Evolutionary conservation across 2,888 invertebrate genomes (phyloP), one percentile per base, ranked within the genome.

Genomic region (Apamea epomidion): DNA sequence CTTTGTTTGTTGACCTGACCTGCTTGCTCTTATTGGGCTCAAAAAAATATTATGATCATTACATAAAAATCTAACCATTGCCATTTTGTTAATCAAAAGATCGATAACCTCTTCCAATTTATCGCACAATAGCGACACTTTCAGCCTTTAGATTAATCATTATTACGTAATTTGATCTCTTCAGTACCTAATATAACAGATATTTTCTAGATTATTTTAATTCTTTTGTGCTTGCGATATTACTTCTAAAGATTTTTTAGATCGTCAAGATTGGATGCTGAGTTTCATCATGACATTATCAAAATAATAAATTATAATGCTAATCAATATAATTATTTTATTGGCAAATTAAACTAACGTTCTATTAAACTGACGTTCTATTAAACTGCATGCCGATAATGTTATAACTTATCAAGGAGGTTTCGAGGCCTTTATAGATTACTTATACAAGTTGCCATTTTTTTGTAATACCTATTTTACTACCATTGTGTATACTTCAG

Each of bases 41-140:
- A 29, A 37, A 75, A 72, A 18, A 73, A 42, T 62, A 58, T 42
- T 25, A 65, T 21, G 12, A 51, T 51, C 25, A 29, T 80, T 76
- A 70, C 67, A 67, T 86, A 86, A 86, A 25, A 62, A 5, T 62
- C 16, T 64, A 45, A 32, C 37, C 37, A 64, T 58, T 18, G 18
- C 29, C 14, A 65, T 74, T 70, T 7, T n/a, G 16, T 42, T 71
- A 21, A 42, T 69, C 51, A 51, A 32, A 1, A 65, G 18, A 70
- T 62, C 18, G 25, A 74, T 68, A 62, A 73, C 12, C 58, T 32
- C 18, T 42, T 54, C 5, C 62, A 73, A 82, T 84, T 84, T 69
- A 64, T 68, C 10, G 37, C 29, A 73, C 72, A 80, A 85, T 75
- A 70, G 58, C 12, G 12, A 70, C 29, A 62, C 65, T 79, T 84